Evolutionary conservation across 1,140 invertebrate genomes (phyloP), one percentile per base, ranked within the genome.

Genomic region (Nephila pilipes): DNA sequence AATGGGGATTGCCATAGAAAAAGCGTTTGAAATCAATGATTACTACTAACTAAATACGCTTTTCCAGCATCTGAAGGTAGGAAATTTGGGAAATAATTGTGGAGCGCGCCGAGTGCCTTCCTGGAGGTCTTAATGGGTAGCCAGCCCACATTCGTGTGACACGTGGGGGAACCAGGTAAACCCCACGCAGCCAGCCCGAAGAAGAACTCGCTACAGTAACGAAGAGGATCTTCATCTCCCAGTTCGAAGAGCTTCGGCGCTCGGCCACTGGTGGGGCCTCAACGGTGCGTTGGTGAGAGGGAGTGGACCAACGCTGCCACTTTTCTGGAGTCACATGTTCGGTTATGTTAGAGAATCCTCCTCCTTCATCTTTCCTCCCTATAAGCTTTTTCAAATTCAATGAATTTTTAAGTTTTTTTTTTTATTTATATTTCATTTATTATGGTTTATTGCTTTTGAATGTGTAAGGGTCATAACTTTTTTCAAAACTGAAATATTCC

Each of bases 181-280:
- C 60, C 60, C 60, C 3, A n/a, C 60, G 60, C 22, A 5, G 20
- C 20, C 20, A 63, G 22, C 20, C 22, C 22, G n/a, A n/a, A 8
- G n/a, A n/a, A 22, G 60, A 8, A 22, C 60, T n/a, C 20, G 38
- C 8, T 8, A 46, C 8, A 8, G 4, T 8, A 46, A 46, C 38
- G 38, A 46, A 46, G 4, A 46, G 4, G 57, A 58, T 16, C 57
- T 58, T 22, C 60, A 25, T 25, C 60, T 65, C 6, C 60, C 60
- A 65, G 60, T 65, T 25, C 22, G 60, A 65, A 65, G 60, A 65
- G 60, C 60, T 65, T 65, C 60, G 60, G 60, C 60, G 60, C 60
- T 65, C 60, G 60, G 60, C 20, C 60, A 65, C 60, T 65, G 60
- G 60, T 65, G 60, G 60, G 60, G 22, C 60, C 5, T 0, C 4